Conservation (phyloP, 2,113 vertebrate species). For the Mus pahari region DNA sequence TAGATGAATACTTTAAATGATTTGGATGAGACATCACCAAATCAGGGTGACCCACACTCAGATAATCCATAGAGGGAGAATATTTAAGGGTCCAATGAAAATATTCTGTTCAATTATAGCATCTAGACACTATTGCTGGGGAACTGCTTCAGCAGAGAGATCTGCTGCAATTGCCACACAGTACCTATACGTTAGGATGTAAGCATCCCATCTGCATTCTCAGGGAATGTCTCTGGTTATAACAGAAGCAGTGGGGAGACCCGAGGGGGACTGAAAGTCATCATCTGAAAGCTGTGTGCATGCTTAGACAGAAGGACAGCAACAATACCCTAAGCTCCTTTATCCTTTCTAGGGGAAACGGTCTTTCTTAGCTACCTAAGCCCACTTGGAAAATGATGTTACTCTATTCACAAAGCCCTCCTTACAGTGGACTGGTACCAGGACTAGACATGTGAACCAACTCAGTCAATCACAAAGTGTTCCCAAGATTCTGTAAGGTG, state of each 20-base stretch:
- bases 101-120: not conserved
- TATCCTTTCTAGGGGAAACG: not conserved
- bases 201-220: not conserved
- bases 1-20: slow-evolving; percentile 9
- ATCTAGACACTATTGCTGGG: not conserved
- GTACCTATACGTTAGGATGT: not conserved
- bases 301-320: not conserved
- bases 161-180: not conserved
- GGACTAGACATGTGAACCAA: not conserved
- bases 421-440: not conserved
- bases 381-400: not conserved
- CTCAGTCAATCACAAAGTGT: not conserved
- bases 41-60: not conserved
- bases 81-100: slow-evolving; percentile 15
- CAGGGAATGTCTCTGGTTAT: not conserved
- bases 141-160: not conserved
- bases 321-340: not conserved
- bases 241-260: not conserved
- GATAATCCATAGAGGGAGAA: slow-evolving; percentile 29
- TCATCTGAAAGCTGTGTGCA: not conserved
- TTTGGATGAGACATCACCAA: not conserved
- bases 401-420: not conserved
- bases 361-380: not conserved
- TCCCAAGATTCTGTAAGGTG: slow-evolving; percentile 5
- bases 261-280: not conserved